Evolutionary conservation across 1,140 invertebrate genomes (phyloP).

Genomic region (Tenebrio molitor): DNA sequence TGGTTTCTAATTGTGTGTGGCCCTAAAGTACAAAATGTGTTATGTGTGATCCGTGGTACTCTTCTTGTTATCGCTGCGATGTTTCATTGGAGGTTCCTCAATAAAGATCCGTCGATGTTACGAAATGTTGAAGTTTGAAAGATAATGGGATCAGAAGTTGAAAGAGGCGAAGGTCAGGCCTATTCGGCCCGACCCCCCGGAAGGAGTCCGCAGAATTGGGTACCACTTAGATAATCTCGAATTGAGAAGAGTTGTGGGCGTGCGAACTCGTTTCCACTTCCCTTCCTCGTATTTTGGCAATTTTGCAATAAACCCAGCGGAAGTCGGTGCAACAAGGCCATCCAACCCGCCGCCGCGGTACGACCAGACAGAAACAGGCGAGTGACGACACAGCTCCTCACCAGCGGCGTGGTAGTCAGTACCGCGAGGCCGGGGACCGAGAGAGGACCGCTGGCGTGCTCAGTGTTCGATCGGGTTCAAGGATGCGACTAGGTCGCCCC

Average conservation of each 20-base stretch:
- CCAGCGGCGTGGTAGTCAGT: constrained; percentile 31
- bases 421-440: constrained; percentile 43
- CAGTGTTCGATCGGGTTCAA: constrained; percentile 7
- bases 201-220: too few relatives aligned
- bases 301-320: background rate
- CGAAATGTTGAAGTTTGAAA: too few relatives aligned
- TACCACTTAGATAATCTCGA: too few relatives aligned
- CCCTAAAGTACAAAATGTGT: too few relatives aligned
- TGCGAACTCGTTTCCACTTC: background rate
- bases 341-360: background rate
- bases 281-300: background rate
- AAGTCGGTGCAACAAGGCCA: background rate
- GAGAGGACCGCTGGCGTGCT: constrained; percentile 16
- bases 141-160: too few relatives aligned
- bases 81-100: too few relatives aligned
- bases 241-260: background rate
- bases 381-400: background rate
- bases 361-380: background rate
- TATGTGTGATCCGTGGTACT: too few relatives aligned
- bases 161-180: too few relatives aligned
- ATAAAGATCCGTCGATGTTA: too few relatives aligned
- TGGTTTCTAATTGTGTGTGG: too few relatives aligned
- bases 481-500: background rate
- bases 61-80: too few relatives aligned
- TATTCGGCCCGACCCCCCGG: too few relatives aligned